Evolutionary conservation across 2,113 vertebrate genomes (phyloP), one percentile per base, ranked within the genome.

Genomic region (Larimichthys crocea): DNA sequence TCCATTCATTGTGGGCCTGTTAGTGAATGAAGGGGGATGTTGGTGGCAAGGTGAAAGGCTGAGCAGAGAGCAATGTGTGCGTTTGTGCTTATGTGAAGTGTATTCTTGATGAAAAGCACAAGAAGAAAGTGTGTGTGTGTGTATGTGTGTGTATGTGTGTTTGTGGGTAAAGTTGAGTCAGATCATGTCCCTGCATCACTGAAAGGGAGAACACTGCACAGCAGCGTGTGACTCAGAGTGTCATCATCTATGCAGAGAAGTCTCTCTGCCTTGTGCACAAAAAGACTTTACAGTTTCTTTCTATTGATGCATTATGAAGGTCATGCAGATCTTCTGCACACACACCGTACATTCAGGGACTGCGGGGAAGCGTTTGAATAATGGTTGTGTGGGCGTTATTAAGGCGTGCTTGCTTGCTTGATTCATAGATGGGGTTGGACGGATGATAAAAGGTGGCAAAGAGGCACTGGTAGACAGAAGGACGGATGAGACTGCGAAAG

Each of bases 1-100:
- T n/a, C 83, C 82, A 85, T 94, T 95, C 92, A 94, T 67, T 85
- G 82, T 63, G 55, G 75, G 85, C 82, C 86, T 90, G 86, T 94
- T 91, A 93, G 87, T 53, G 86, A 81, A 83, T 83, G 80, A 82
- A 88, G 81, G 76, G 71, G 79, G 65, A 70, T 72, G 50, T 70
- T 86, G 85, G 85, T 87, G 83, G 86, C 44, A 72, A 91, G 84
- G 91, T 84, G 84, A 88, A 85, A 92, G 83, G 86, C 74, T 62
- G 71, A 74, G 66, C 35, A 8, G 76, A 79, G 63, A 55, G 73
- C 64, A 44, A 35, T 42, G 64, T 67, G 82, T 57, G 63, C 53
- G 56, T 68, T 48, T 72, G 12, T 20, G 46, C 7, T 53, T 42
- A n/a, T 72, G 10, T 62, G 11, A 63, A 26, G 24, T 52, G 48